These are phyloP conservation scores for Trachelus iudaicus DNA, from an alignment of 2,888 invertebrate genomes.

Conservation along the genomic window DNA sequence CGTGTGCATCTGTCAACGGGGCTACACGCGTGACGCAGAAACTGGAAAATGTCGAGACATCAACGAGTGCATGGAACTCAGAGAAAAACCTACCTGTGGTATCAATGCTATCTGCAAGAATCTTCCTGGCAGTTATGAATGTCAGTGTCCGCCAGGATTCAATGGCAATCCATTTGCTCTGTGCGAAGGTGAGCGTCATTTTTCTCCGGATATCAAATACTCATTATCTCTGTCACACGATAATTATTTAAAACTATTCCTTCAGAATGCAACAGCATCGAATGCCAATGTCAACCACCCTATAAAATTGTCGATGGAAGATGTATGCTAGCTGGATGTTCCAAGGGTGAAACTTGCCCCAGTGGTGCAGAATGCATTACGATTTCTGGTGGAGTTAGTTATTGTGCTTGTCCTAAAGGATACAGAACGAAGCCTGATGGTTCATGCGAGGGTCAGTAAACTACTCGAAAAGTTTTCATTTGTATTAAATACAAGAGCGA, in stretches of 20 bases:
- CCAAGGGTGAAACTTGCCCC: slow-evolving; percentile 83
- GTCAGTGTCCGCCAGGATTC: slow-evolving; percentile 88
- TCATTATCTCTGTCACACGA: neutral
- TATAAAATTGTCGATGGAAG: slow-evolving; percentile 86
- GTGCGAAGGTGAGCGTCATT: slow-evolving; percentile 73
- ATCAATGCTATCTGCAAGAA: slow-evolving; percentile 92
- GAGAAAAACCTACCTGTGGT: slow-evolving; percentile 85
- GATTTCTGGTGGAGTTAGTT: slow-evolving; percentile 90
- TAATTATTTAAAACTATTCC: slow-evolving; percentile 8
- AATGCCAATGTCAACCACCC: slow-evolving; percentile 89
- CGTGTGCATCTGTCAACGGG: slow-evolving; percentile 90
- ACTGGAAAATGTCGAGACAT: slow-evolving; percentile 85
- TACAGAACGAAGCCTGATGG: slow-evolving; percentile 81
- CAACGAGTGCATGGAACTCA: slow-evolving; percentile 83
- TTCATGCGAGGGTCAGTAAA: slow-evolving; percentile 73
- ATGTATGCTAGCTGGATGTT: slow-evolving; percentile 87
- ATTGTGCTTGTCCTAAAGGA: slow-evolving; percentile 93
- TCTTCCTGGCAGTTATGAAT: slow-evolving; percentile 92
- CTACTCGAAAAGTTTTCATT: neutral
- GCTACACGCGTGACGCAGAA: slow-evolving; percentile 81
- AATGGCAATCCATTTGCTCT: slow-evolving; percentile 90
- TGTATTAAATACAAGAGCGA: slow-evolving; percentile 36
- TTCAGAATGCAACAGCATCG: slow-evolving; percentile 80
- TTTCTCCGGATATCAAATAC: neutral
- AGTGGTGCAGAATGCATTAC: slow-evolving; percentile 90